These are phyloP conservation scores for Camelus dromedarius DNA, from an alignment of 2,113 vertebrate species.

Conservation along the genomic window DNA sequence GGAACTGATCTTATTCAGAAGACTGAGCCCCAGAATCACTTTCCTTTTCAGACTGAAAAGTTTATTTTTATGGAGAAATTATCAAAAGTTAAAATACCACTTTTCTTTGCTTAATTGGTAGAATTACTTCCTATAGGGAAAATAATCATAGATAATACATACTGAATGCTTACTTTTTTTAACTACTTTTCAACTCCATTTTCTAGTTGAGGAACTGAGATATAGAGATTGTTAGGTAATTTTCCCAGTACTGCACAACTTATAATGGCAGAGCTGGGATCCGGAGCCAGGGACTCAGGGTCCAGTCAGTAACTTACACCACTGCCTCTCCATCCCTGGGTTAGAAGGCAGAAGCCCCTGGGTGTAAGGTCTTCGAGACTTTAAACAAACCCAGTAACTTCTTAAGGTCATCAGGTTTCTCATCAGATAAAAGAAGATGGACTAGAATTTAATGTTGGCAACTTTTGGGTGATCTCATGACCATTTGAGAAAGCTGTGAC, in stretches of 20 bases:
- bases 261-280: not conserved
- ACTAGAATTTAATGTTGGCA: not conserved
- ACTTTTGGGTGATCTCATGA: not conserved
- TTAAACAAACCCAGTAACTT: not conserved
- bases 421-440: not conserved
- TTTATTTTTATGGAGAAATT: not conserved
- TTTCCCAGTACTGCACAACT: not conserved
- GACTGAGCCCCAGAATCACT: not conserved
- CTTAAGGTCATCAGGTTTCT: not conserved
- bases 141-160: not conserved
- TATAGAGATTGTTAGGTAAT: not conserved
- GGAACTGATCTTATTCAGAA: not conserved
- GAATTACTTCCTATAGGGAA: not conserved
- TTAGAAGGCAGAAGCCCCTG: not conserved
- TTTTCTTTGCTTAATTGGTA: not conserved
- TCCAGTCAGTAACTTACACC: not conserved
- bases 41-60: not conserved
- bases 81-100: not conserved
- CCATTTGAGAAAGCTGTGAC: not conserved
- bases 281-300: not conserved
- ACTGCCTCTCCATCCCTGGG: not conserved
- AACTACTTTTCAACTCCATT: not conserved
- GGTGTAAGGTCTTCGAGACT: accelerated
- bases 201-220: not conserved
- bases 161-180: not conserved